phyloP scores from a whole-genome alignment of 2,888 invertebrate genomes.

The Drosophila parthenogenetica region DNA sequence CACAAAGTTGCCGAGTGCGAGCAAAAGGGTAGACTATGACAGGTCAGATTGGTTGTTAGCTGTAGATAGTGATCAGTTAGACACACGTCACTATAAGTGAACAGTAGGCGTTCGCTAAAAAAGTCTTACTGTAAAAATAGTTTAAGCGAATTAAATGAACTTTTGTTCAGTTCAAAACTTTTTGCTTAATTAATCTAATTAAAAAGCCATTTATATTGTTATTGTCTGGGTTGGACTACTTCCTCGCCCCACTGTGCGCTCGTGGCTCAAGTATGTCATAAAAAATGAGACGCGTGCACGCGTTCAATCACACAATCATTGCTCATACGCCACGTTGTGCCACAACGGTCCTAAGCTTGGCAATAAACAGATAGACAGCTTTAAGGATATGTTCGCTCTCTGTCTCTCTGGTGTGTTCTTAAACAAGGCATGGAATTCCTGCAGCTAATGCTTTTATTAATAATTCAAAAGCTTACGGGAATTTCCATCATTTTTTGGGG shows the following conservation, averaged over 20 bases:
- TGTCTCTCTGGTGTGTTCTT: neutral
- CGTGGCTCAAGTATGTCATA: slow-evolving; percentile 20
- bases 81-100: neutral
- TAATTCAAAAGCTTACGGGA: slow-evolving; percentile 37
- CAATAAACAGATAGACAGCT: slow-evolving; percentile 36
- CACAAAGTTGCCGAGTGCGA: neutral
- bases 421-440: neutral
- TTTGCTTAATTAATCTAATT: slow-evolving; percentile 14
- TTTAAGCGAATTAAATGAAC: neutral
- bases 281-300: slow-evolving; percentile 2
- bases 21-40: neutral
- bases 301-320: slow-evolving; percentile 45
- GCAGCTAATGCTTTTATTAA: slow-evolving; percentile 47
- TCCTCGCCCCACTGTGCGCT: slow-evolving; percentile 18
- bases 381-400: slow-evolving; percentile 29
- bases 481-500: slow-evolving; percentile 13
- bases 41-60: neutral
- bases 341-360: slow-evolving; percentile 8
- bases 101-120: neutral
- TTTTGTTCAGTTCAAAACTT: neutral
- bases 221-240: neutral
- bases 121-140: neutral
- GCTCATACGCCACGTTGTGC: slow-evolving; percentile 57
- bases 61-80: neutral
- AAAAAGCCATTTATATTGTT: slow-evolving; percentile 11